These are phyloP conservation scores for Rhinatrema bivittatum DNA, from an alignment of 2,797 vertebrate species.

Conservation along the genomic window DNA sequence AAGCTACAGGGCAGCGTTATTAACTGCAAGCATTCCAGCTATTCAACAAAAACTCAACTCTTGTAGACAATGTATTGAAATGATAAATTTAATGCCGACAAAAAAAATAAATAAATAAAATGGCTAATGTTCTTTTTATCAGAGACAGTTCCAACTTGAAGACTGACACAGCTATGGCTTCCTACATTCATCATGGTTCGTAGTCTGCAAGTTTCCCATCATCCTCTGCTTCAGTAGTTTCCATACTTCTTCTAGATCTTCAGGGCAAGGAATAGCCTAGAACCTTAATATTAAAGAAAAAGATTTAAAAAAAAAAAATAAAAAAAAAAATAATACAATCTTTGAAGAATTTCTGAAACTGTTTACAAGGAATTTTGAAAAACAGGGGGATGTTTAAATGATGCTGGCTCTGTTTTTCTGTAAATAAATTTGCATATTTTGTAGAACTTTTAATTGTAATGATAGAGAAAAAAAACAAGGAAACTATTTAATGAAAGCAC, in stretches of 20 bases:
- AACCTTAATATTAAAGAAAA: constrained; percentile 59
- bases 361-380: constrained; percentile 92
- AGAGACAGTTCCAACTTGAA: constrained; percentile 39
- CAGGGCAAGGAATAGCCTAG: constrained; percentile 66
- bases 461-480: constrained; percentile 90
- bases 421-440: constrained; percentile 99
- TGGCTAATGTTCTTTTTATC: constrained; percentile 44
- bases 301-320: too few species aligned
- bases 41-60: constrained; percentile 33
- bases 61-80: constrained; percentile 44
- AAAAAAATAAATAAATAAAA: constrained; percentile 38
- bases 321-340: constrained; percentile 52
- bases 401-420: constrained; percentile 94
- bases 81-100: constrained; percentile 7
- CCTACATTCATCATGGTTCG: constrained; percentile 55
- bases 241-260: constrained; percentile 68
- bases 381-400: constrained; percentile 82
- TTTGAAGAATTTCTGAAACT: constrained; percentile 87
- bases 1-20: constrained; percentile 78
- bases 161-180: constrained; percentile 44
- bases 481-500: constrained; percentile 89
- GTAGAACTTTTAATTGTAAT: constrained; percentile 99
- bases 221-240: constrained; percentile 64
- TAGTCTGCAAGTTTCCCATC: constrained; percentile 48
- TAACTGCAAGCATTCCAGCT: constrained; percentile 82